These are phyloP conservation scores for Papilio glaucus DNA, from an alignment of 1,140 invertebrate genomes.

Conservation along the genomic window DNA sequence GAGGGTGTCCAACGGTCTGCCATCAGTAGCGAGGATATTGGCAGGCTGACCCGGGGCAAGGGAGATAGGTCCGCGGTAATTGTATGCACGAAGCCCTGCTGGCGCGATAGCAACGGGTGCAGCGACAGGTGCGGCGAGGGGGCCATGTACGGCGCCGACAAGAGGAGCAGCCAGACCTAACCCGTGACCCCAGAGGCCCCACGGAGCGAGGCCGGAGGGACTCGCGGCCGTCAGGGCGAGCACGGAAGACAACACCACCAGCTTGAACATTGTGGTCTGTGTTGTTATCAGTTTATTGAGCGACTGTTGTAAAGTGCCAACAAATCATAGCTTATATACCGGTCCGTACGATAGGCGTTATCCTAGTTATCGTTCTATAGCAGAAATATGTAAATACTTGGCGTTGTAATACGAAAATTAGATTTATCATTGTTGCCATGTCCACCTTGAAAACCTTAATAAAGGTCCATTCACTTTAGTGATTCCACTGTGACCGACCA, in stretches of 20 bases:
- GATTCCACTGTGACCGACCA: slow-evolving; percentile 31
- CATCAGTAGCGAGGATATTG: slow-evolving; percentile 71
- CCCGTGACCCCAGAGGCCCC: slow-evolving; percentile 45
- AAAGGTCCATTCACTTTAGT: slow-evolving; percentile 69
- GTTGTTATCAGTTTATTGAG: slow-evolving; percentile 61
- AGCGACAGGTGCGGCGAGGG: slow-evolving; percentile 40
- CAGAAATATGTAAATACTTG: slow-evolving; percentile 63
- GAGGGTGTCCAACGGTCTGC: slow-evolving; percentile 77
- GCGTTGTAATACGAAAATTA: slow-evolving; percentile 51
- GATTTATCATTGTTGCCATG: slow-evolving; percentile 51
- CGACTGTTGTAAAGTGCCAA: slow-evolving; percentile 60
- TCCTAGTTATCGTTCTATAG: slow-evolving; percentile 69
- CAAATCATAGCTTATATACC: slow-evolving; percentile 67
- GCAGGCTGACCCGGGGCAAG: slow-evolving; percentile 74
- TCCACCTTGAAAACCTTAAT: slow-evolving; percentile 65
- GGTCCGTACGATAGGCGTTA: slow-evolving; percentile 55
- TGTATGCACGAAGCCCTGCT: slow-evolving; percentile 56
- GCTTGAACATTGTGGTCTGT: slow-evolving; percentile 83
- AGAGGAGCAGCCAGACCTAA: slow-evolving; percentile 37
- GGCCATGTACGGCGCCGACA: slow-evolving; percentile 12
- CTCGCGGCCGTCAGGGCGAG: slow-evolving; percentile 74
- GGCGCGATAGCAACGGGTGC: slow-evolving; percentile 48
- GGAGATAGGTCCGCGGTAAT: slow-evolving; percentile 69
- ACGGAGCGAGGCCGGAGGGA: slow-evolving; percentile 51
- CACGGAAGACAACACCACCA: slow-evolving; percentile 85